Conservation (phyloP, 1,140 invertebrate genomes). For the Holotrichia oblita region DNA sequence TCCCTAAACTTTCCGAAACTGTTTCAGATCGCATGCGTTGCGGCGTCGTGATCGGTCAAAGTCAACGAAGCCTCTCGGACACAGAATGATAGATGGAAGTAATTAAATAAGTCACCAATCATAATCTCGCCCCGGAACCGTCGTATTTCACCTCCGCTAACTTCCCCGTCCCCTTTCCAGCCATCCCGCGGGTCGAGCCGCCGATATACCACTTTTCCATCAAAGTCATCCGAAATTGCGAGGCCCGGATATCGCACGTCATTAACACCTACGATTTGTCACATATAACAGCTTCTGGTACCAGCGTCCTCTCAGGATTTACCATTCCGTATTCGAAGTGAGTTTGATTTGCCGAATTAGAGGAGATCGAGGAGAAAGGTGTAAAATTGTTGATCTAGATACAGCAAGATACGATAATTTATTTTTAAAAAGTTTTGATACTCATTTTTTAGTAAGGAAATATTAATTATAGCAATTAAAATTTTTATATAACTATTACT, state of each 20-base stretch:
- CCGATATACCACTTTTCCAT: conserved; percentile 34
- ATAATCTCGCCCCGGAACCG: conserved; percentile 50
- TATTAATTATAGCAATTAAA: too few relatives aligned
- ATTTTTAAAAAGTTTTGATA: too few relatives aligned
- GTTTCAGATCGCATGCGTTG: conserved; percentile 26
- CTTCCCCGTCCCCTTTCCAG: not conserved
- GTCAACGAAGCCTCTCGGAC: conserved; percentile 55
- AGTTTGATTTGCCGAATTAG: too few relatives aligned
- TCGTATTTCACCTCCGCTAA: conserved; percentile 24
- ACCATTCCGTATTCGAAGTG: too few relatives aligned
- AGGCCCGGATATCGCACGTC: conserved; percentile 28
- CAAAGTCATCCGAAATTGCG: conserved; percentile 34
- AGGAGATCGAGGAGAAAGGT: too few relatives aligned
- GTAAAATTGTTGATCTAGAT: too few relatives aligned
- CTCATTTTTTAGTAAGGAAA: too few relatives aligned
- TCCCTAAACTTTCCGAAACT: not conserved
- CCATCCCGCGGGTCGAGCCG: not conserved
- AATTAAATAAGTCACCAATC: conserved; percentile 60
- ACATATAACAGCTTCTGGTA: not conserved
- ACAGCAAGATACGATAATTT: too few relatives aligned
- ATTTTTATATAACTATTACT: too few relatives aligned
- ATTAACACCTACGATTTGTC: conserved; percentile 36
- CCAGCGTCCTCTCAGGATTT: not conserved
- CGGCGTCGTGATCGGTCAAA: conserved; percentile 55
- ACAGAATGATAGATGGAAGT: conserved; percentile 58